These are phyloP conservation scores for Ranitomeya imitator DNA, from an alignment of 2,113 vertebrate species.

Conservation along the genomic window DNA sequence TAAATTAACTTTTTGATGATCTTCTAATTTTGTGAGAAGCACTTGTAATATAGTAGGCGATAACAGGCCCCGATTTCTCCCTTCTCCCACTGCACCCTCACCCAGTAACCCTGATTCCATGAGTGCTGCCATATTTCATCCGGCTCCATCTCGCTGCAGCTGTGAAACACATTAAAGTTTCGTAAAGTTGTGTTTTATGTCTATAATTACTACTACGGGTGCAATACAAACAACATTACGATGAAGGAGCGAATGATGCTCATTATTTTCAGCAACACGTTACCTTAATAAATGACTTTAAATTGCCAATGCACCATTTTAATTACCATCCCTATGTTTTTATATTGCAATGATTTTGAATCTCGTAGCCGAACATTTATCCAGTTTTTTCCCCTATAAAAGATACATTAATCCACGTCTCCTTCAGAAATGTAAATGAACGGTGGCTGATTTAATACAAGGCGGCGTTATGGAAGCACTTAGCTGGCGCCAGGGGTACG, in stretches of 20 bases:
- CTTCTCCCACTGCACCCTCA: too few relatives aligned
- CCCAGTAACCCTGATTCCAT: too few relatives aligned
- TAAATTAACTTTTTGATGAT: too few relatives aligned
- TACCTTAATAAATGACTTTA: conserved; percentile 11
- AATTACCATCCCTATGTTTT: neutral
- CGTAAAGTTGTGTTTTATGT: neutral
- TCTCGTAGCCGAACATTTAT: conserved; percentile 26
- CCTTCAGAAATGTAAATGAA: conserved; percentile 39
- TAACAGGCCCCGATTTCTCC: too few relatives aligned
- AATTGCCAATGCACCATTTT: neutral
- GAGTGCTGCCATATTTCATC: neutral
- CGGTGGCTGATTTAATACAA: neutral
- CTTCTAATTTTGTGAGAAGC: too few relatives aligned
- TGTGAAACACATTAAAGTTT: conserved; percentile 5
- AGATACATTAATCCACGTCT: conserved; percentile 28
- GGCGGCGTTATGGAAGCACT: conserved; percentile 28
- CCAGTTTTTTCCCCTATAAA: conserved; percentile 9
- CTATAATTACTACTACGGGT: neutral
- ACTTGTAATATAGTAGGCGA: too few relatives aligned
- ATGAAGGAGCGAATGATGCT: neutral
- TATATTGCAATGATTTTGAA: conserved; percentile 1
- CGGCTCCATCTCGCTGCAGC: neutral
- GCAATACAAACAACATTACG: conserved; percentile 13
- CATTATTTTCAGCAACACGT: neutral
- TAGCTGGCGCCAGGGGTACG: conserved; percentile 32